Conservation (phyloP, 2,888 invertebrate genomes). For the Clistopyga incitator region DNA sequence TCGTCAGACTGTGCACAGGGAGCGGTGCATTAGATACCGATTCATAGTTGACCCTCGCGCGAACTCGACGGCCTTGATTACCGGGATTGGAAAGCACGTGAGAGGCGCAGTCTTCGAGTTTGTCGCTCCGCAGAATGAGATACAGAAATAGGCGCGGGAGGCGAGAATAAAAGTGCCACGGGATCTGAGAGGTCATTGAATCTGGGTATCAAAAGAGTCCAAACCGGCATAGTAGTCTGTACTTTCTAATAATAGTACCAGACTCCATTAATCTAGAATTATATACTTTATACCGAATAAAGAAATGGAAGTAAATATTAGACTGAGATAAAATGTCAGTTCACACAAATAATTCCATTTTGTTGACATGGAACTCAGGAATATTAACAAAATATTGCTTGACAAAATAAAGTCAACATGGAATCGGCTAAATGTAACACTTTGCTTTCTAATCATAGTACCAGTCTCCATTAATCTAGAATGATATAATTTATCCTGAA, state of each 20-base stretch:
- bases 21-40: conserved; percentile 29
- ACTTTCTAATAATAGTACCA: not conserved
- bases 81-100: conserved; percentile 27
- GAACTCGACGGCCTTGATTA: conserved; percentile 29
- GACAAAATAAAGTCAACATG: too few relatives aligned
- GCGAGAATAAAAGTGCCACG: conserved; percentile 1
- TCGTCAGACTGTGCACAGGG: not conserved
- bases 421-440: too few relatives aligned
- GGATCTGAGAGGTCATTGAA: conserved; percentile 19
- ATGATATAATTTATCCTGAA: not conserved
- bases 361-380: too few relatives aligned
- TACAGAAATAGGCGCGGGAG: conserved; percentile 16
- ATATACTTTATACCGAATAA: not conserved
- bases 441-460: not conserved
- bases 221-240: not conserved
- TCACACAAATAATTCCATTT: too few relatives aligned
- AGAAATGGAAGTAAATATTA: not conserved
- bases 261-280: not conserved
- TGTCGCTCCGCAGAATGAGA: not conserved
- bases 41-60: conserved; percentile 17
- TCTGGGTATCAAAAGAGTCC: conserved; percentile 1
- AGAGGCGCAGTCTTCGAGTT: not conserved
- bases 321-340: too few relatives aligned
- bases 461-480: not conserved
- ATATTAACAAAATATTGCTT: too few relatives aligned